phyloP scores from a whole-genome alignment of 2,113 vertebrate species.

The Nematolebias whitei region DNA sequence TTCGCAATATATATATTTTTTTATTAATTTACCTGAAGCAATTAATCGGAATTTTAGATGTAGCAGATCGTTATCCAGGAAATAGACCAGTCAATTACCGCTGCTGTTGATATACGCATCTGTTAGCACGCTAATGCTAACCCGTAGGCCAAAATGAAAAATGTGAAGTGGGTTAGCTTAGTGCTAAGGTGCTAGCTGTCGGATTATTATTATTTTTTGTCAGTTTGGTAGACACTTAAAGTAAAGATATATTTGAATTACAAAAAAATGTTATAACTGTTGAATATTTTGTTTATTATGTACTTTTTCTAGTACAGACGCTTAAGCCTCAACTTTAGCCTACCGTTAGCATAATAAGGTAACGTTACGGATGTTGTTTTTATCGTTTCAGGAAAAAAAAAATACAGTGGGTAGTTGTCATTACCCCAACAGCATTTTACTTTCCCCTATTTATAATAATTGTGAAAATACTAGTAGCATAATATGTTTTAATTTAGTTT shows the following conservation, averaged over 20 bases:
- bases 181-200: background rate
- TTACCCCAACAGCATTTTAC: background rate
- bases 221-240: too few species aligned
- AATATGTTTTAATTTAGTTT: background rate
- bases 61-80: background rate
- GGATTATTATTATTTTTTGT: background rate
- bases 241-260: background rate
- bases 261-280: fast-evolving
- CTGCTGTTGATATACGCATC: background rate
- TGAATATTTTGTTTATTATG: background rate
- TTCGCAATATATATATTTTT: background rate
- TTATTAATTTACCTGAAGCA: fast-evolving
- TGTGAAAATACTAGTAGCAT: background rate
- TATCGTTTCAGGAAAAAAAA: background rate
- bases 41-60: background rate
- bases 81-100: background rate
- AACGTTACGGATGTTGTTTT: constrained; percentile 15
- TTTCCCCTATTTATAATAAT: background rate
- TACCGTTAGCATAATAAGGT: constrained; percentile 3
- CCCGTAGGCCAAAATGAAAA: constrained; percentile 10
- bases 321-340: constrained; percentile 3
- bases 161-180: constrained; percentile 12
- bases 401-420: background rate
- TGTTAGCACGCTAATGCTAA: constrained; percentile 38
- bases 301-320: too few species aligned